These are phyloP conservation scores for Rhodinocichla rosea DNA, from an alignment of 2,113 vertebrate genomes.

Conservation along the genomic window DNA sequence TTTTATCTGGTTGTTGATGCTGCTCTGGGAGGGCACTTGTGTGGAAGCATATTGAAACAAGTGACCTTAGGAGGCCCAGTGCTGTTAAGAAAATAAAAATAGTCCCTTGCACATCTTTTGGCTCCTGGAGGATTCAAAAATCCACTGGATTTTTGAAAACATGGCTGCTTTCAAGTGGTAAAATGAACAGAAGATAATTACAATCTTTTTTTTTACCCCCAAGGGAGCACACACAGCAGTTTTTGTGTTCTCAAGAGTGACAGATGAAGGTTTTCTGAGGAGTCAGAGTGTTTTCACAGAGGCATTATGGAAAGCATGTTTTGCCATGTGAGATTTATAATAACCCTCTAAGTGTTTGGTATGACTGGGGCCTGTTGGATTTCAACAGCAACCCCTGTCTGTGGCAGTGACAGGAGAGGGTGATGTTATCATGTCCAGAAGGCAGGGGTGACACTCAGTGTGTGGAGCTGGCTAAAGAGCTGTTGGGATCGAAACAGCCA, in stretches of 20 bases:
- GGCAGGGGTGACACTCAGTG: not conserved
- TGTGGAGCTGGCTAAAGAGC: not conserved
- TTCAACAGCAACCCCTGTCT: not conserved
- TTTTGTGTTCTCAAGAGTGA: not conserved
- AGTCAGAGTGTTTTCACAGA: not conserved
- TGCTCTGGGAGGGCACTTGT: not conserved
- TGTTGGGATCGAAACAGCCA: not conserved
- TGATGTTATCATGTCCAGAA: not conserved
- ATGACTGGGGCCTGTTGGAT: not conserved
- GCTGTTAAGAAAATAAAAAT: not conserved
- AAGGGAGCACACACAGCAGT: not conserved
- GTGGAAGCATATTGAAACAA: fast-evolving
- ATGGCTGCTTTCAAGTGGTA: not conserved
- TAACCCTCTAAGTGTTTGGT: not conserved
- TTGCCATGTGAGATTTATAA: not conserved
- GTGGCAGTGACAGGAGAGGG: not conserved
- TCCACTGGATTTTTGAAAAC: not conserved
- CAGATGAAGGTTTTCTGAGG: not conserved
- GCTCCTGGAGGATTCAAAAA: not conserved
- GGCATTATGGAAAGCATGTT: not conserved
- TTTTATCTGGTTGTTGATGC: not conserved
- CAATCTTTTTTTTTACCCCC: fast-evolving
- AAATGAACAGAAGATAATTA: not conserved
- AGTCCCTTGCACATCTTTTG: not conserved
- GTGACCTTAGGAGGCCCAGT: not conserved